Percentiles rank a stretch among this genome's conserved stretches.
phyloP scores from a whole-genome alignment of 2,888 invertebrate species.

The Tortrix viridana region DNA sequence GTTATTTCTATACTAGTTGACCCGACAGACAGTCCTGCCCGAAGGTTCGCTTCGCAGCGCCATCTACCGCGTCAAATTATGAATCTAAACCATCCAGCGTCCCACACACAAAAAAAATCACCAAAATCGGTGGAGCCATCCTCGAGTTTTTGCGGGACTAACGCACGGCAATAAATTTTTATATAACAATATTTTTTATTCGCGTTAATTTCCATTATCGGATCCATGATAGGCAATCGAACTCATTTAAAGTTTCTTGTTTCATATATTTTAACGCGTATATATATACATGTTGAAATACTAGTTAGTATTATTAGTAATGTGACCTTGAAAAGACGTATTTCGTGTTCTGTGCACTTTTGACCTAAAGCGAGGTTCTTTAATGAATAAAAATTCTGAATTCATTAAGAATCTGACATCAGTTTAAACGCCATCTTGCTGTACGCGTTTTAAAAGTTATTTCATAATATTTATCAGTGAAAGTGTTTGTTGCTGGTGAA shows the following conservation, averaged over 20 bases:
- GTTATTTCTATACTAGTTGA: too few relatives aligned
- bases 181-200: not conserved
- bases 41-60: too few relatives aligned
- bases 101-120: too few relatives aligned
- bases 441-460: not conserved
- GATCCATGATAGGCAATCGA: constrained; percentile 1
- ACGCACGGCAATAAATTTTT: too few relatives aligned
- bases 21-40: too few relatives aligned
- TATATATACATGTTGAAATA: constrained; percentile 10
- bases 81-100: too few relatives aligned
- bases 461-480: constrained; percentile 6
- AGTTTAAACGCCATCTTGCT: not conserved
- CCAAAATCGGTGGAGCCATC: too few relatives aligned
- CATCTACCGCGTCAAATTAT: too few relatives aligned
- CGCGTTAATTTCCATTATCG: not conserved
- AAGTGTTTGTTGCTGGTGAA: not conserved
- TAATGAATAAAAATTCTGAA: constrained; percentile 6
- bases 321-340: constrained; percentile 29
- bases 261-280: constrained; percentile 16
- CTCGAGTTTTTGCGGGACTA: too few relatives aligned
- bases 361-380: constrained; percentile 5
- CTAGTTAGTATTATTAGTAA: constrained; percentile 7
- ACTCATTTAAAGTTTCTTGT: constrained; percentile 10
- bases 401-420: not conserved
- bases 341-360: constrained; percentile 25